Conservation (phyloP, 2,797 vertebrate genomes). For the Erithacus rubecula region DNA sequence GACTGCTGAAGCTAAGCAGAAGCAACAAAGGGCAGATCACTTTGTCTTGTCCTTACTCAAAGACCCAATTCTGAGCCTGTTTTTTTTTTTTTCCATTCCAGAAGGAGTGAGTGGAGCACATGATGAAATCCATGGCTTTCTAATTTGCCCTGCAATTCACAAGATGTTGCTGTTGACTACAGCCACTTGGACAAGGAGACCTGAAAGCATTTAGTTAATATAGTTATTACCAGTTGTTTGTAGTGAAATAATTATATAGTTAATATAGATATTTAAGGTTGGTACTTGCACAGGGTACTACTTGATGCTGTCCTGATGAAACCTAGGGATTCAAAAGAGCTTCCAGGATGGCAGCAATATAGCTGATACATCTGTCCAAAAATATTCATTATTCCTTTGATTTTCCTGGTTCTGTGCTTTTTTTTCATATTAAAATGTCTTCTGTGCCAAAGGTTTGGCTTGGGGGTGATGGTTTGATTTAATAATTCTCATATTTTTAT, state of each 20-base stretch:
- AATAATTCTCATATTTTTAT: neutral
- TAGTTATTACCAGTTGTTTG: neutral
- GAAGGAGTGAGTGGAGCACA: neutral
- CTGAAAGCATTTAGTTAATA: neutral
- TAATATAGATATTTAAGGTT: neutral
- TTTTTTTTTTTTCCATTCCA: neutral
- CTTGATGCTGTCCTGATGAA: neutral
- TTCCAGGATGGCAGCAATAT: neutral
- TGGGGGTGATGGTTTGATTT: neutral
- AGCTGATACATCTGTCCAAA: rapidly evolving
- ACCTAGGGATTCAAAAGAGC: neutral
- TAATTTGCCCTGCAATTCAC: neutral
- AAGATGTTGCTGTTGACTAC: neutral
- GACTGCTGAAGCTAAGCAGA: neutral
- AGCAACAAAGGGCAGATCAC: neutral
- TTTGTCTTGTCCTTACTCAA: neutral
- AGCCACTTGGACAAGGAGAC: neutral
- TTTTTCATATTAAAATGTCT: neutral
- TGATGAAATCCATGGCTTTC: neutral
- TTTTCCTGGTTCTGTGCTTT: neutral
- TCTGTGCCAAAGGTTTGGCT: neutral
- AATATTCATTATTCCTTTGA: neutral
- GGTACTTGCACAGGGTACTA: neutral
- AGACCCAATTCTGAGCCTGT: neutral
- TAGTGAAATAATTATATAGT: neutral